Percentiles rank a stretch among this genome's conserved stretches.
These are phyloP conservation scores for Copidosoma floridanum DNA, from an alignment of 1,140 invertebrate species.

Conservation along the genomic window DNA sequence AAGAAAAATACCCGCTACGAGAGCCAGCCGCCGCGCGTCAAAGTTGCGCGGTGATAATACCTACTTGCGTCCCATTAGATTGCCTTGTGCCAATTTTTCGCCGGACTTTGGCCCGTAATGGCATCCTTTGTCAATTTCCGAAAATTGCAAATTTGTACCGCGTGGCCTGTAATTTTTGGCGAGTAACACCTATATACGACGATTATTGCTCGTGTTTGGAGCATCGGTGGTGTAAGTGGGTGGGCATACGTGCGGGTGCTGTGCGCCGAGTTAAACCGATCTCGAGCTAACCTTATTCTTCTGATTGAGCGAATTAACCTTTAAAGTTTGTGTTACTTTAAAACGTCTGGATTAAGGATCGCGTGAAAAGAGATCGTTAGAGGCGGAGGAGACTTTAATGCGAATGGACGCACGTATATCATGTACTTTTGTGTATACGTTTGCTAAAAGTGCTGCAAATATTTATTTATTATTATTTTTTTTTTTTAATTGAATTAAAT, in stretches of 20 bases:
- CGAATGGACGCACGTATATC: too few relatives aligned
- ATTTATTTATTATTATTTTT: too few relatives aligned
- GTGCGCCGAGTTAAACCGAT: conserved; percentile 23
- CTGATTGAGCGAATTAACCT: conserved; percentile 29
- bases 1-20: too few relatives aligned
- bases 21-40: too few relatives aligned
- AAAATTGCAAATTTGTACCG: conserved; percentile 1
- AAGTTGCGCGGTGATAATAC: too few relatives aligned
- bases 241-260: conserved; percentile 19
- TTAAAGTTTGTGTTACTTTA: conserved; percentile 27
- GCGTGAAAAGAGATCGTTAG: conserved; percentile 24
- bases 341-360: conserved; percentile 26
- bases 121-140: too few relatives aligned
- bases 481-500: too few relatives aligned
- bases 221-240: conserved; percentile 17
- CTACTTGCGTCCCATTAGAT: too few relatives aligned
- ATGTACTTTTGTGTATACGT: too few relatives aligned
- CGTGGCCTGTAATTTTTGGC: conserved; percentile 17
- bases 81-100: too few relatives aligned
- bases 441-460: too few relatives aligned
- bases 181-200: background rate
- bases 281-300: conserved; percentile 30
- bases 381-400: background rate
- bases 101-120: too few relatives aligned
- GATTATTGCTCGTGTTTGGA: conserved; percentile 12